phyloP scores from a whole-genome alignment of 2,888 invertebrate species.

The Harpagoxenus sublaevis region DNA sequence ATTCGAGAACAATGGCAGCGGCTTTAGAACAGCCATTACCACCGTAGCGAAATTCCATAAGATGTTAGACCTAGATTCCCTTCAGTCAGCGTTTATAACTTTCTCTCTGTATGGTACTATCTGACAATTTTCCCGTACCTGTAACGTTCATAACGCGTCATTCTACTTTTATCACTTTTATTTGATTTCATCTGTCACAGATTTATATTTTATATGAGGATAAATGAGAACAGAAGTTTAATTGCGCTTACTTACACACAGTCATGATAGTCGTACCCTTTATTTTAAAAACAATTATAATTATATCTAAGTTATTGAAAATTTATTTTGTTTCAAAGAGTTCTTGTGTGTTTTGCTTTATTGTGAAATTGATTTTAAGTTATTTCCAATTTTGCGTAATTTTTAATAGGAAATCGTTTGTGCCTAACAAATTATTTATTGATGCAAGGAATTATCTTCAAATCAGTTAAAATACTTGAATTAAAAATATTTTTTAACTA shows the following conservation, averaged over 20 bases:
- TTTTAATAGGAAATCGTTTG: too few relatives aligned
- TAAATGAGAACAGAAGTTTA: constrained; percentile 3
- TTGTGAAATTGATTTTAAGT: not conserved
- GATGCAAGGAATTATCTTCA: too few relatives aligned
- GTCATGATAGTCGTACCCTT: not conserved
- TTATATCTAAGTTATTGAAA: not conserved
- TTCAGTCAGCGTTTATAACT: constrained; percentile 46
- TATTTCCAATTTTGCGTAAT: not conserved
- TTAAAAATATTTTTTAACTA: too few relatives aligned
- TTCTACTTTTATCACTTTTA: constrained; percentile 6
- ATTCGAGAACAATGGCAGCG: constrained; percentile 45
- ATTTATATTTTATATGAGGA: constrained; percentile 14
- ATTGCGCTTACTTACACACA: not conserved
- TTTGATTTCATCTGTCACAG: constrained; percentile 17
- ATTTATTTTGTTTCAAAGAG: not conserved
- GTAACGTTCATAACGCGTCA: not conserved
- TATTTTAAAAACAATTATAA: not conserved
- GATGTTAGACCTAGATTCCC: constrained; percentile 45
- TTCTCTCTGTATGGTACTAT: constrained; percentile 33
- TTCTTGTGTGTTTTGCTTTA: not conserved
- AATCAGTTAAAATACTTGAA: too few relatives aligned
- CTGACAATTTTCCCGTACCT: constrained; percentile 22
- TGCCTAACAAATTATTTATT: too few relatives aligned
- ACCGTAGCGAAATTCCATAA: constrained; percentile 47
- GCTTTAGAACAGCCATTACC: constrained; percentile 50